Evolutionary conservation across 1,140 invertebrate genomes (phyloP), one percentile per base, ranked within the genome.

Genomic region (Mercenaria mercenaria): DNA sequence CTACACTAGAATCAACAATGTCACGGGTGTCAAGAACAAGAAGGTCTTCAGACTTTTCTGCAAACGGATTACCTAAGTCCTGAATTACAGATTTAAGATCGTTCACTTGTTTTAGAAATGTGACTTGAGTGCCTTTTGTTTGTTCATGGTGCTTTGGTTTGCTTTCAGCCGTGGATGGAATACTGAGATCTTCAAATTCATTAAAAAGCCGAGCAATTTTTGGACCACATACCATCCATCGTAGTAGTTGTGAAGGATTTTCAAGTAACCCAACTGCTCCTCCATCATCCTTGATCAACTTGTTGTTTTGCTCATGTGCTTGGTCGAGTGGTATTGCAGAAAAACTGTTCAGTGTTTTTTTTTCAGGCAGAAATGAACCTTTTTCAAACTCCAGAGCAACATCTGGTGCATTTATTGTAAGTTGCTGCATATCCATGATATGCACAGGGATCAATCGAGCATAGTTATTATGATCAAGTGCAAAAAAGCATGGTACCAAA

Each of bases 261-360:
- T 89, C 74, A 43, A 74, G 90, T 4, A 93, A 41, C 37, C 89
- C 91, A n/a, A 94, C 82, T 23, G 93, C 92, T 32, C 88, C 93
- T 41, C 93, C 92, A 37, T 93, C 91, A 80, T 85, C 88, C 89
- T 94, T 93, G 11, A 94, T 29, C 1, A 84, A 1, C 18, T 77
- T 59, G 69, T 89, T 89, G 50, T 74, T 76, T 26, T 90, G 93
- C 56, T 94, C 92, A 85, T 94, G 93, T 18, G 89, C 91, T 47
- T 94, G 92, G 76, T 94, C 92, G 59, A 93, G 85, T 32, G 87
- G 50, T n/a, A 93, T 92, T 13, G 87, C 61, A 64, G 92, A 94
- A 32, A 89, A 89, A 2, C 26, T 20, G 15, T 15, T 4, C 1
- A 41, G 10, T 23, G 47, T n/a, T 72, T 80, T 69, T 29, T 89